Evolutionary conservation across 2,113 vertebrate genomes (phyloP).

Genomic region (Lethenteron camtschaticum): DNA sequence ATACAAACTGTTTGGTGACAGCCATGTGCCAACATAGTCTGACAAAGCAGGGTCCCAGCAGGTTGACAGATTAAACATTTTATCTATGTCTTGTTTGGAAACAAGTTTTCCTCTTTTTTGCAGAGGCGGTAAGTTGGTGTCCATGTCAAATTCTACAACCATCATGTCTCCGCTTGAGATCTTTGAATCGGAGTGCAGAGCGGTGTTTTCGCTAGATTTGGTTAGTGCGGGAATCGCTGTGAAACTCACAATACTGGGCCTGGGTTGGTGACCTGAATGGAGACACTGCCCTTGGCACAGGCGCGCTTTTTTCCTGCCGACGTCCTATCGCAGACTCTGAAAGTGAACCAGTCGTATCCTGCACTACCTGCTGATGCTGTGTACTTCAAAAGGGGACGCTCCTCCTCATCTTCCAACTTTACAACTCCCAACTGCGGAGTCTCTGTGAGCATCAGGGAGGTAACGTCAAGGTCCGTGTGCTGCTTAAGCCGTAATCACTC

Average conservation of each 20-base stretch:
- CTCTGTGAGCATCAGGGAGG: background rate
- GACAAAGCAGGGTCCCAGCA: background rate
- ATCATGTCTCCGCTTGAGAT: slow-evolving; percentile 1
- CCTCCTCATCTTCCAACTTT: background rate
- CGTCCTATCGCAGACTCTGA: background rate
- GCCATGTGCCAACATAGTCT: slow-evolving; percentile 2
- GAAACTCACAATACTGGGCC: slow-evolving; percentile 1
- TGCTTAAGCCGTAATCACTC: background rate
- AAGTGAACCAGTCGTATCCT: background rate
- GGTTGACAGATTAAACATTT: background rate
- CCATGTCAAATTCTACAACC: background rate
- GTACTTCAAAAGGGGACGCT: background rate
- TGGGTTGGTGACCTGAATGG: slow-evolving; percentile 3
- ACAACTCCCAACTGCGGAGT: background rate
- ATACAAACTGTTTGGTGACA: slow-evolving; percentile 5
- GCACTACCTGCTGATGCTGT: background rate
- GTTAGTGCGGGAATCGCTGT: background rate
- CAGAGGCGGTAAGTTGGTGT: background rate
- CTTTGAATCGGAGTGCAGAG: background rate
- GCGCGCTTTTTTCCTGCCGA: background rate
- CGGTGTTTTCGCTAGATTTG: background rate
- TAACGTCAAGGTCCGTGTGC: background rate
- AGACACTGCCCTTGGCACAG: background rate
- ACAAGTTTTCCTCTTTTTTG: background rate
- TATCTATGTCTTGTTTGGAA: background rate